A percentile compares a stretch with the other conserved stretches of the same genome.
Conservation (phyloP, 2,888 invertebrate species). For the Apodemia hepburni region DNA sequence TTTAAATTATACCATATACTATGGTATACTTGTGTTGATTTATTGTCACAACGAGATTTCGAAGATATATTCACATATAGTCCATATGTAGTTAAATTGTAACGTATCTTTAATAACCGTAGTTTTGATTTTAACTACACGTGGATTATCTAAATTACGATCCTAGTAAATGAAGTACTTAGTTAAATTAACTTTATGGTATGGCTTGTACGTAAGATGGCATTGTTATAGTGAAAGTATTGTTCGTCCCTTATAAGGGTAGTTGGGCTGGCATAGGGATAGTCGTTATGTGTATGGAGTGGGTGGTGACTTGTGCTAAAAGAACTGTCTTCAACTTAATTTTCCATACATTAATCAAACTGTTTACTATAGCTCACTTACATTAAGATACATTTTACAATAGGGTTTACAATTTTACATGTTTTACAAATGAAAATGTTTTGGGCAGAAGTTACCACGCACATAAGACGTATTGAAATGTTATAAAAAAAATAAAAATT, state of each 20-base stretch:
- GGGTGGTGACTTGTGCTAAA: constrained; percentile 29
- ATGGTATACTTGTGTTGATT: constrained; percentile 12
- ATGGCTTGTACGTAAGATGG: constrained; percentile 32
- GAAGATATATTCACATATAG: constrained; percentile 7
- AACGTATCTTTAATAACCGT: constrained; percentile 2
- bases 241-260: constrained; percentile 21
- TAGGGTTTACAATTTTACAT: constrained; percentile 15
- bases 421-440: constrained; percentile 2
- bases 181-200: constrained; percentile 48
- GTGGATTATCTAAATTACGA: constrained; percentile 4
- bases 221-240: constrained; percentile 32
- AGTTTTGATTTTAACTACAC: constrained; percentile 15
- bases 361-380: constrained; percentile 4
- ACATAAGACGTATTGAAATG: constrained; percentile 42
- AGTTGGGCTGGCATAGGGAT: constrained; percentile 25
- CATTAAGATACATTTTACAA: constrained; percentile 9
- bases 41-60: constrained; percentile 14
- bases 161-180: constrained; percentile 43
- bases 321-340: constrained; percentile 17
- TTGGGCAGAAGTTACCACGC: constrained; percentile 39
- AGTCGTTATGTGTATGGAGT: constrained; percentile 28
- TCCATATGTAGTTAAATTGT: constrained; percentile 4
- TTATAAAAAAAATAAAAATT: constrained; percentile 41
- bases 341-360: constrained; percentile 13
- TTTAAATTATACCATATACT: constrained; percentile 2